Evolutionary conservation across 2,113 vertebrate species (phyloP).

Genomic region (Thunnus maccoyii): DNA sequence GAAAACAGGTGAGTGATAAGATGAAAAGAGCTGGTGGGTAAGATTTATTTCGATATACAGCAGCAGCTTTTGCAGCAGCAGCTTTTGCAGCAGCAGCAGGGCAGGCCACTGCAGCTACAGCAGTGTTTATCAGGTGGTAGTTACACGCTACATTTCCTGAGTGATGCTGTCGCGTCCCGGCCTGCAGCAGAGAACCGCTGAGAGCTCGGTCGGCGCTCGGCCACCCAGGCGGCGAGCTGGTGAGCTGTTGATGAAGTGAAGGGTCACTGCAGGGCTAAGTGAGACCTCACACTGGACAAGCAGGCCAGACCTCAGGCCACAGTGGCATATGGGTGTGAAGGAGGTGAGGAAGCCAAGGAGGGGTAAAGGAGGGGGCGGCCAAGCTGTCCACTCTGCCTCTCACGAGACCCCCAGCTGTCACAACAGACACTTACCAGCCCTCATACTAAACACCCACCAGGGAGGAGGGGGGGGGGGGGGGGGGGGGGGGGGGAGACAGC

Average conservation of each 20-base stretch:
- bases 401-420: slow-evolving; percentile 81
- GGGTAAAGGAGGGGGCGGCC: slow-evolving; percentile 11
- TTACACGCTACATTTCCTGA: slow-evolving; percentile 50
- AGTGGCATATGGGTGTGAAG: slow-evolving; percentile 76
- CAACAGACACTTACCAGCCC: slow-evolving; percentile 84
- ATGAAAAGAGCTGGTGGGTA: neutral
- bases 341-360: slow-evolving; percentile 61
- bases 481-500: slow-evolving; percentile 57
- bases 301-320: slow-evolving; percentile 64
- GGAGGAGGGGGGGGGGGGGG: slow-evolving; percentile 56
- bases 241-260: slow-evolving; percentile 65
- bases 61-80: neutral
- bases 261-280: slow-evolving; percentile 77
- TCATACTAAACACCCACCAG: slow-evolving; percentile 80
- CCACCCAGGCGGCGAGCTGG: slow-evolving; percentile 68
- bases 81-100: slow-evolving; percentile 7
- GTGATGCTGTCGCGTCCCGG: slow-evolving; percentile 19
- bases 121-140: slow-evolving; percentile 46
- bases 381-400: slow-evolving; percentile 73
- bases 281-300: slow-evolving; percentile 79
- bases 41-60: neutral
- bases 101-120: neutral
- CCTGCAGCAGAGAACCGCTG: slow-evolving; percentile 31
- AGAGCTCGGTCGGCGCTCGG: slow-evolving; percentile 21
- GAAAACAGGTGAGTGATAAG: neutral